Percentiles rank a stretch among this genome's conserved stretches.
Evolutionary conservation across 2,797 vertebrate species (phyloP).

Genomic region (Scarus forsteni): DNA sequence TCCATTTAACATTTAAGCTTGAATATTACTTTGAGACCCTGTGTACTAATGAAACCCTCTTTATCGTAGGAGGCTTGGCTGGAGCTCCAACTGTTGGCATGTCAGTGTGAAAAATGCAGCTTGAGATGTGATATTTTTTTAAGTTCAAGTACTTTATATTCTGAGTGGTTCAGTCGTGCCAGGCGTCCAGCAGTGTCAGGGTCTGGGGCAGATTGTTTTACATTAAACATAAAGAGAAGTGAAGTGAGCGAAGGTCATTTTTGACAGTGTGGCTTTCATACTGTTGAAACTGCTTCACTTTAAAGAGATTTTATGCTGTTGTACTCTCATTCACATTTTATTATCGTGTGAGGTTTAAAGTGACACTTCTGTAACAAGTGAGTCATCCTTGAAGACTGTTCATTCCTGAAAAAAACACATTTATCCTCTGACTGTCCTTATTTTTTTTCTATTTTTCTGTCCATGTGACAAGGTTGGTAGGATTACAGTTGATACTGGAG

Average conservation of each 20-base stretch:
- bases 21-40: slow-evolving; percentile 44
- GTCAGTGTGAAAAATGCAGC: slow-evolving; percentile 19
- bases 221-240: background rate
- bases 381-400: background rate
- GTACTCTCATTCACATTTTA: background rate
- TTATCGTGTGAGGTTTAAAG: background rate
- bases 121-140: slow-evolving; percentile 51
- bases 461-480: too few relatives aligned
- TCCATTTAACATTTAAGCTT: slow-evolving; percentile 5
- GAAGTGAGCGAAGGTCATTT: slow-evolving; percentile 7
- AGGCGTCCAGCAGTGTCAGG: slow-evolving; percentile 4
- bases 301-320: background rate
- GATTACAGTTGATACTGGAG: too few relatives aligned
- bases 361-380: background rate
- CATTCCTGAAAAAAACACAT: too few relatives aligned
- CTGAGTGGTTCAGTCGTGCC: slow-evolving; percentile 3
- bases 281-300: background rate
- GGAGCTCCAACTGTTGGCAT: slow-evolving; percentile 43
- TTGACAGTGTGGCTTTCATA: background rate
- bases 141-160: slow-evolving; percentile 43
- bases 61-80: slow-evolving; percentile 63
- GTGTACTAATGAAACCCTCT: slow-evolving; percentile 44
- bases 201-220: background rate
- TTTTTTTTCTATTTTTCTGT: too few relatives aligned
- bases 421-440: background rate